Base-by-base conservation (phyloP, 2,113 vertebrate species). In the Balaeniceps rex region DNA sequence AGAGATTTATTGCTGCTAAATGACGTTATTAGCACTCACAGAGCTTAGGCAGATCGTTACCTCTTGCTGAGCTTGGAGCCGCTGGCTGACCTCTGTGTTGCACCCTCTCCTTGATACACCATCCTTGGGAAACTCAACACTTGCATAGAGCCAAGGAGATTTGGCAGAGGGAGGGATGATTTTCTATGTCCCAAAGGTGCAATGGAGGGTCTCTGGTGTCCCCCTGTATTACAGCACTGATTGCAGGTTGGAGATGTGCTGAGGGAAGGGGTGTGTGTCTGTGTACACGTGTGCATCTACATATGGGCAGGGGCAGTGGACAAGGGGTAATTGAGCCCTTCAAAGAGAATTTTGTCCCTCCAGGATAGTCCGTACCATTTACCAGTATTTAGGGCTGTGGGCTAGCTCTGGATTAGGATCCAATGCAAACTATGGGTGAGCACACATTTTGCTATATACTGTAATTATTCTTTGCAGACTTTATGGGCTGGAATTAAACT, bases 1-100 rank as follows among this genome's bases (percentile, higher is more conserved):
- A 74, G 68, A 83, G 46, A 40, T 47, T 74, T 83, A 88, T 75
- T 91, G 81, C 60, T 91, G n/a, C 70, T 90, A 91, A 91, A 92
- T 88, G 46, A 64, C 58, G 54, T 85, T 87, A 90, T 61, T 76
- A 70, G 58, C 4, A 10, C 46, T 80, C 78, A 44, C 42, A 88
- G 57, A 80, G 68, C 58, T 49, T n/a, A 85, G 51, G 60, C 54
- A 95, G 64, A 83, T 40, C 0, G 0, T 80, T 83, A 91, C 42
- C 7, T 61, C 66, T 79, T 54, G 51, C 52, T 72, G 54, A 76
- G 70, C 47, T 92, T 82, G 74, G 52, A 94, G 61, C 19, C 5
- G 9, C 54, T 33, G 14, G 16, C 34, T 85, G 87, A 77, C 49
- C 18, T 89, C 40, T 49, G 0, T 15, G 26, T 57, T 87, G 23